phyloP scores from a whole-genome alignment of 2,888 invertebrate genomes.

The Agonopterix subpropinquella region DNA sequence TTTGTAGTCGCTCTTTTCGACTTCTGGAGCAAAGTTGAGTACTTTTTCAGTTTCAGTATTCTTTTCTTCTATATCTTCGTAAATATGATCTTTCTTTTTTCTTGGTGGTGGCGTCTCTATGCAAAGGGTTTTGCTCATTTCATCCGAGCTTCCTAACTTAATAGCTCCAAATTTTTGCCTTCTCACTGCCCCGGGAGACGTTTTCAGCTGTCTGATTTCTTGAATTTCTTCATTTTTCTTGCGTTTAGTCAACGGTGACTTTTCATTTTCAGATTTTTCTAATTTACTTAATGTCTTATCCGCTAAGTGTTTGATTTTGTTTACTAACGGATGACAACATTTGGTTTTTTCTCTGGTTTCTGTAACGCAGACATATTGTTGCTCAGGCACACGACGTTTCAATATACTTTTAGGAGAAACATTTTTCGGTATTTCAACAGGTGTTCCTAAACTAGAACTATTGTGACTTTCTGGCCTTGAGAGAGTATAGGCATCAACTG shows the following conservation, averaged over 20 bases:
- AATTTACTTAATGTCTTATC: conserved; percentile 75
- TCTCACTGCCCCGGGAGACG: conserved; percentile 77
- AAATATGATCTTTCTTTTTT: conserved; percentile 77
- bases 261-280: conserved; percentile 61
- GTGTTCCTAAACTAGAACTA: conserved; percentile 39
- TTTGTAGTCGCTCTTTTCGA: conserved; percentile 39
- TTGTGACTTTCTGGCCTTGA: conserved; percentile 50
- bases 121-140: conserved; percentile 66
- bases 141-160: conserved; percentile 66
- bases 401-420: conserved; percentile 72
- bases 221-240: conserved; percentile 73
- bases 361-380: conserved; percentile 55
- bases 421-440: conserved; percentile 53
- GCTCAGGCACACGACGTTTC: conserved; percentile 65
- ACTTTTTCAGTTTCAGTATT: conserved; percentile 49
- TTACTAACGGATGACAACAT: conserved; percentile 78
- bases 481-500: conserved; percentile 26
- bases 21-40: conserved; percentile 65
- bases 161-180: conserved; percentile 70
- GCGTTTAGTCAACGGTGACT: conserved; percentile 52
- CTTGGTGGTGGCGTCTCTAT: conserved; percentile 61
- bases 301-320: conserved; percentile 79
- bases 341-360: conserved; percentile 69
- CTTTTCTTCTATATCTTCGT: conserved; percentile 77
- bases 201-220: conserved; percentile 76